Conservation (phyloP, 2,113 vertebrate species). For the Vidua chalybeata region DNA sequence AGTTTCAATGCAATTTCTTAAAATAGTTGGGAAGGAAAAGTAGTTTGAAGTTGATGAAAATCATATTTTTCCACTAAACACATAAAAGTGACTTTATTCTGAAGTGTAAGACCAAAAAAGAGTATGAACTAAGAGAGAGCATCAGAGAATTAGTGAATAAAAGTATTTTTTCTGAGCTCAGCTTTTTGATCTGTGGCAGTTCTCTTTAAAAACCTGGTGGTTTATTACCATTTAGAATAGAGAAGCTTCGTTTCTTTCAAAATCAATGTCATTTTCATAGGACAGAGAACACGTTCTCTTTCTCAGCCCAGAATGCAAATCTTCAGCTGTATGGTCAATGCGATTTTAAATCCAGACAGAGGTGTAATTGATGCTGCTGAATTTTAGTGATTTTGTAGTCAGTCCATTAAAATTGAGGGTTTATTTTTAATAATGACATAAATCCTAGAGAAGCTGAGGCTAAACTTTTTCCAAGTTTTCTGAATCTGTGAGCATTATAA, state of each 20-base stretch:
- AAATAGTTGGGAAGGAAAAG: not conserved
- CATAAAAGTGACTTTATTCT: not conserved
- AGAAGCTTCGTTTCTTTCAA: not conserved
- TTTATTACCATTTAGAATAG: not conserved
- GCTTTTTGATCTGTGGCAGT: not conserved
- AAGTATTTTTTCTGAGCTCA: not conserved
- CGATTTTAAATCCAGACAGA: not conserved
- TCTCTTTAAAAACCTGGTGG: not conserved
- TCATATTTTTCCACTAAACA: not conserved
- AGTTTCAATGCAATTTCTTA: not conserved
- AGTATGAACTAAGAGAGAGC: not conserved
- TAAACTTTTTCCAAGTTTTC: not conserved
- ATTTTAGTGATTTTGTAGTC: not conserved
- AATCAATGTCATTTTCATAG: not conserved
- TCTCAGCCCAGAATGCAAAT: not conserved
- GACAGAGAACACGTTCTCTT: not conserved
- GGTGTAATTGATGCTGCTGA: not conserved
- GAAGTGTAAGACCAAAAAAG: not conserved
- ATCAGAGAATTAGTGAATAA: not conserved
- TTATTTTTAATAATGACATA: not conserved
- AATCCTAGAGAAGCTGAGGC: not conserved
- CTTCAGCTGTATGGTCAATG: no score
- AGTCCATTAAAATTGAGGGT: not conserved
- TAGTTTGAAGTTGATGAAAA: not conserved
- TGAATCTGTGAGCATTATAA: not conserved